A percentile compares a stretch with the other conserved stretches of the same genome.
Evolutionary conservation across 2,888 invertebrate genomes (phyloP).

Genomic region (Cordilura impudica): DNA sequence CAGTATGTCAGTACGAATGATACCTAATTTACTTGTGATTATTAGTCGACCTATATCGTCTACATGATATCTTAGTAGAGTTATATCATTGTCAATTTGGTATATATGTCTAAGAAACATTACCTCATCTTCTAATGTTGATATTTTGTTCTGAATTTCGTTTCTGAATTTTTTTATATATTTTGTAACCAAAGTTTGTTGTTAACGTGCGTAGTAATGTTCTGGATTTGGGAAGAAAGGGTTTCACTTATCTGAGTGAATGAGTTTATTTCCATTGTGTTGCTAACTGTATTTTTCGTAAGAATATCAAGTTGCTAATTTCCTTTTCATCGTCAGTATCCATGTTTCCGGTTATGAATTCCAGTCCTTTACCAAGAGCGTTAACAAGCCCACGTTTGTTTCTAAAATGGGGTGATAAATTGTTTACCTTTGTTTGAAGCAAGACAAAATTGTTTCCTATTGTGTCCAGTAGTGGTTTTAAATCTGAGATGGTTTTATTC

Average conservation of each 20-base stretch:
- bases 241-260: too few species aligned
- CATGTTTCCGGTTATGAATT: conserved; percentile 35
- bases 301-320: neutral
- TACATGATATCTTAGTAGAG: conserved; percentile 10
- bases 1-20: conserved; percentile 11
- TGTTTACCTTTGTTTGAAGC: neutral
- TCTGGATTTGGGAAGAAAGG: too few species aligned
- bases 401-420: conserved; percentile 15
- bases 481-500: neutral
- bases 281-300: neutral
- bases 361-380: conserved; percentile 17
- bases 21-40: conserved; percentile 4
- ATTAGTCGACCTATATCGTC: conserved; percentile 23
- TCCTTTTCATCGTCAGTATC: conserved; percentile 30
- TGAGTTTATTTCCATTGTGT: neutral
- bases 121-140: conserved; percentile 22
- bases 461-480: conserved; percentile 1
- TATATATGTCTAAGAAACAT: conserved; percentile 27
- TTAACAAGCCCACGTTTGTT: conserved; percentile 13
- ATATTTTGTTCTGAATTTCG: conserved; percentile 17
- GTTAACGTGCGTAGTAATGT: too few species aligned
- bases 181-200: too few species aligned
- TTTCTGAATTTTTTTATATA: neutral
- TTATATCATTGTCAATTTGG: conserved; percentile 35
- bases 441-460: neutral